Base-by-base conservation (phyloP, 1,140 invertebrate species). In the Pogonomyrmex californicus region DNA sequence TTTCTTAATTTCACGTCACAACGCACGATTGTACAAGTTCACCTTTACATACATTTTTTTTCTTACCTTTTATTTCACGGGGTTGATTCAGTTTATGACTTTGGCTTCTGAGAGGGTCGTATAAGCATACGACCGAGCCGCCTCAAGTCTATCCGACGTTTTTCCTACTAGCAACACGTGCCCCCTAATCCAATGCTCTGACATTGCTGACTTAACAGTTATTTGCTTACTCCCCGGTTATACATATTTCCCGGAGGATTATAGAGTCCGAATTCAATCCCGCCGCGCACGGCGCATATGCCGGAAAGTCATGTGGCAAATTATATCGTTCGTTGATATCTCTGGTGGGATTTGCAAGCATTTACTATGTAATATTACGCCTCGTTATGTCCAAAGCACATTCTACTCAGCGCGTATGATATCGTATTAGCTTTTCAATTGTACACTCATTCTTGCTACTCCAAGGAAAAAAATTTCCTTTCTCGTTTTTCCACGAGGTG, bases 181-280 rank as follows among this genome's bases (percentile, higher is more conserved):
- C 38, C 30, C 30, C 12, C 51, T 83, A 75, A 83, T 83, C 54
- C 79, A 38, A 36, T 41, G 54, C 56, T 68, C 65, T 58, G 82
- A 65, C 82, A 54, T 36, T 47, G 58, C 51, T 51, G 82, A 65
- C 82, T 78, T 65, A 78, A 78, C 82, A 63, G 58, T 49, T 89
- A 89, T 89, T 89, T 87, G 71, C 88, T 71, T 87, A 75, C 41
- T 73, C 58, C 9, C 56, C 63, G 60, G 44, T 62, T 89, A 73
- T 86, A 23, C 23, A 23, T 23, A 87, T 83, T 77, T 83, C 85
- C 71, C 77, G 44, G 49, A 71, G 88, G 88, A 90, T 89, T 89
- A 86, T 60, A 77, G 62, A 89, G 77, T 75, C 77, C 77, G 77
- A 51, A 87, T 83, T 47, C 62, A 63, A 89, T 90, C 76, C 58